Conservation (phyloP, 1,140 invertebrate genomes). For the Chionoecetes opilio region DNA sequence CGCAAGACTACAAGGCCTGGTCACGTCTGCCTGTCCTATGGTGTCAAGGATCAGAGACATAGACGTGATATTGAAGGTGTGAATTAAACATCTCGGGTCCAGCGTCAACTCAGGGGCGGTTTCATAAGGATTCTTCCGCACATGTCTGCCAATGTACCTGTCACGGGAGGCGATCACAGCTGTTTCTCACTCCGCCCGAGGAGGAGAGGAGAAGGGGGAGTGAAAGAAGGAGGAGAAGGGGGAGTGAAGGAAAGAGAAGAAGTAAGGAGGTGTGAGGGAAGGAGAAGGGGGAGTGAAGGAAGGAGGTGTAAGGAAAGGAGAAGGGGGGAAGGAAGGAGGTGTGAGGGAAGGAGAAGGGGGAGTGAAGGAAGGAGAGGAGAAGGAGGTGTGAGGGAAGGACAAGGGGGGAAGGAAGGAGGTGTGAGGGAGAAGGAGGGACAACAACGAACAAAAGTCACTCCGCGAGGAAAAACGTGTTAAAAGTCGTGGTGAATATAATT, state of each 20-base stretch:
- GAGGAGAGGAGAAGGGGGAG: background rate
- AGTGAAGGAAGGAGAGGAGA: background rate
- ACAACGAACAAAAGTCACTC: no score
- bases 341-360: background rate
- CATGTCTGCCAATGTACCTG: slow-evolving; percentile 76
- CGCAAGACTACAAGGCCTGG: background rate
- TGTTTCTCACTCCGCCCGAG: slow-evolving; percentile 66
- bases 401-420: background rate
- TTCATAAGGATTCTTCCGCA: slow-evolving; percentile 70
- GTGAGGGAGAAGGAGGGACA: background rate
- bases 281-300: background rate
- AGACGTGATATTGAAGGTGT: background rate
- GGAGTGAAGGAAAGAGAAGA: background rate
- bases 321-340: no score
- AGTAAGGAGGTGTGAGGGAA: background rate
- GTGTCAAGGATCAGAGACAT: background rate
- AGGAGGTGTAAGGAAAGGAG: background rate
- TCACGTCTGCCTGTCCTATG: background rate
- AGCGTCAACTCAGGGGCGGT: slow-evolving; percentile 53
- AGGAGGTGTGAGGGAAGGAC: background rate
- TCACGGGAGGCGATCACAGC: slow-evolving; percentile 70
- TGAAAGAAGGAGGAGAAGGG: background rate
- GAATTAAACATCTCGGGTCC: background rate
- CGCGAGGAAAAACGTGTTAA: background rate
- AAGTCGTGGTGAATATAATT: no score